Base-by-base conservation (phyloP, 1,140 invertebrate genomes). In the Notospermus geniculatus region DNA sequence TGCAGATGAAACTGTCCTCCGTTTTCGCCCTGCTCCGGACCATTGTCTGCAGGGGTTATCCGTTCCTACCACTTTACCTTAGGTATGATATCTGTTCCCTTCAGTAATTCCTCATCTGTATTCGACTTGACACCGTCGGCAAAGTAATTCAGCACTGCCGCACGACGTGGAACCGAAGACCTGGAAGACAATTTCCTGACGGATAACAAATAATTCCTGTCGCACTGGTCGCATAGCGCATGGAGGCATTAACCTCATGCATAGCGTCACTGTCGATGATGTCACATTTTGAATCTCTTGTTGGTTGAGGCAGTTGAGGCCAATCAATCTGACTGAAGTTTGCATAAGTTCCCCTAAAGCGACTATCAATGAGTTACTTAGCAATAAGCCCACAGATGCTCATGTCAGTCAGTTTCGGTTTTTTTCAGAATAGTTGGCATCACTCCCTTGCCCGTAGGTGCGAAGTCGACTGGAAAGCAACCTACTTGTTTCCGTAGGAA, bases 91-190 rank as follows among this genome's bases (percentile, higher is more conserved):
- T n/a, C n/a, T 9, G 63, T 70, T n/a, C 68, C 69, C 62, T 72
- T 73, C 2, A 78, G 61, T 1, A 74, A 28, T 46, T 75, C 70
- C 5, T 69, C 69, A 54, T 78, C 65, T 0, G 73, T 66, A 32
- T 70, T 57, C 9, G 70, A 74, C 36, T 54, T n/a, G 4, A 71
- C 70, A 2, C 76, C 76, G 62, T 78, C 76, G 17, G 67, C 71
- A 62, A 78, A 78, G 59, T 77, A 78, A 57, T 78, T 78, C 22
- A 78, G 46, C 1, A 78, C 76, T 1, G 75, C 66, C 11, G 76
- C 69, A 36, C 76, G 60, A 19, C 76, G 60, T 13, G 75, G 71
- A 1, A 41, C 17, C 2, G 71, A 63, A 17, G 75, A 75, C 58
- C 76, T 78, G 23, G 23, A 53, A 11, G 5, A 4, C 2, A 46